Evolutionary conservation across 2,113 vertebrate genomes (phyloP).

Genomic region (Agapornis roseicollis): DNA sequence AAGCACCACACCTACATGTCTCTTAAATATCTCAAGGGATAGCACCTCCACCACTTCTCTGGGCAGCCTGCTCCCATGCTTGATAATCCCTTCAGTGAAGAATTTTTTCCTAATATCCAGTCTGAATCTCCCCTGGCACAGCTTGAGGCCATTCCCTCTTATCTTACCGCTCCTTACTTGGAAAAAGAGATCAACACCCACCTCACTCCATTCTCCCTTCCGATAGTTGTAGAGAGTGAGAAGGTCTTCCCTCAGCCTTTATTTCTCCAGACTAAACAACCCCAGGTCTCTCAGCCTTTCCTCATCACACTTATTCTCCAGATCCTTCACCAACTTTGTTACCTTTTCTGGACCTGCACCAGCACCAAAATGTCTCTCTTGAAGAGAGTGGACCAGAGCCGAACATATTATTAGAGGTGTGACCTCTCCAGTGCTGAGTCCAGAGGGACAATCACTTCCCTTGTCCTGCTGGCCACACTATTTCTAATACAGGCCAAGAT

Average conservation of each 20-base stretch:
- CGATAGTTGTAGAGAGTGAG: background rate
- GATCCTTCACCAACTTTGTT: background rate
- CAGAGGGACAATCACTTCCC: background rate
- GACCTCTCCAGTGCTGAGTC: background rate
- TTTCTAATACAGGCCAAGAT: background rate
- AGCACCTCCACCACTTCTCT: background rate
- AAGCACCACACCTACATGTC: background rate
- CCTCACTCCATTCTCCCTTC: background rate
- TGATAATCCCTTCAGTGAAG: background rate
- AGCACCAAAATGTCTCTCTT: background rate
- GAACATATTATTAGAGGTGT: background rate
- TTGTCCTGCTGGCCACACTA: background rate
- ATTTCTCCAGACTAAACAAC: background rate
- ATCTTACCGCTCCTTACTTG: background rate
- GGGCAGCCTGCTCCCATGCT: background rate
- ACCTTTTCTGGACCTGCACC: background rate
- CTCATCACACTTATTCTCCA: background rate
- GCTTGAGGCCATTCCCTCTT: background rate
- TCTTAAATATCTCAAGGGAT: background rate
- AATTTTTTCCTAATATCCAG: background rate
- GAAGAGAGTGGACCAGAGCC: background rate
- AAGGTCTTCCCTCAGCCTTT: background rate
- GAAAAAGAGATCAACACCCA: background rate
- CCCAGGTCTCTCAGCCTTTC: background rate
- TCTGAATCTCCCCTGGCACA: background rate